phyloP scores from a whole-genome alignment of 2,888 invertebrate genomes.

The Drosophila heteroneura region DNA sequence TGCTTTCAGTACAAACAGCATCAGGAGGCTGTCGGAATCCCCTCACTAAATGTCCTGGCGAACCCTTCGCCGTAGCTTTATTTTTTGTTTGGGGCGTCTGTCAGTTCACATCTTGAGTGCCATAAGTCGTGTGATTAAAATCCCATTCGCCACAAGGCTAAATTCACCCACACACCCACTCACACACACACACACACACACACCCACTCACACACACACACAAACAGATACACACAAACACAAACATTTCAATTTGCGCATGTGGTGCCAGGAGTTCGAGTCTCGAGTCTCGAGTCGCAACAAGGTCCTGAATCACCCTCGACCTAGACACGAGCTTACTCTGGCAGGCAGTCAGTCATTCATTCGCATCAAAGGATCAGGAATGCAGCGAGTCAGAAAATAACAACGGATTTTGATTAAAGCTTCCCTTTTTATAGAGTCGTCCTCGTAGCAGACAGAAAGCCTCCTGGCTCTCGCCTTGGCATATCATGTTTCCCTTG shows the following conservation, averaged over 20 bases:
- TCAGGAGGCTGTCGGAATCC: constrained; percentile 63
- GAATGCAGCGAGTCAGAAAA: constrained; percentile 88
- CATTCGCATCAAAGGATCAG: constrained; percentile 86
- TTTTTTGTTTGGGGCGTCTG: constrained; percentile 67
- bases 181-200: not conserved
- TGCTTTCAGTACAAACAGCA: constrained; percentile 70
- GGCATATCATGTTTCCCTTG: constrained; percentile 75
- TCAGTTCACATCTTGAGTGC: constrained; percentile 85
- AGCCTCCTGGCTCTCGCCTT: constrained; percentile 26
- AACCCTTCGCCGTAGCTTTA: constrained; percentile 60
- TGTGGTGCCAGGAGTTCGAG: constrained; percentile 54
- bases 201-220: constrained; percentile 32
- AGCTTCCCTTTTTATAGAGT: constrained; percentile 84
- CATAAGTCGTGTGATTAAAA: constrained; percentile 86
- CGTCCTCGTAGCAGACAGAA: constrained; percentile 42
- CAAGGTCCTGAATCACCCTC: constrained; percentile 56
- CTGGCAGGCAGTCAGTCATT: constrained; percentile 59
- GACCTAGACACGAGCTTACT: constrained; percentile 49
- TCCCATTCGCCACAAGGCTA: constrained; percentile 82
- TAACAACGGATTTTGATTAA: constrained; percentile 87
- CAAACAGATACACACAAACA: constrained; percentile 36
- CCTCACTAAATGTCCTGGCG: constrained; percentile 36
- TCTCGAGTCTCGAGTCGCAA: constrained; percentile 9
- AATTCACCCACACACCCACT: constrained; percentile 51
- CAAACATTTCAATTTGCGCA: constrained; percentile 83